Evolutionary conservation across 2,888 invertebrate genomes (phyloP).

Genomic region (Argyra leucocephala): DNA sequence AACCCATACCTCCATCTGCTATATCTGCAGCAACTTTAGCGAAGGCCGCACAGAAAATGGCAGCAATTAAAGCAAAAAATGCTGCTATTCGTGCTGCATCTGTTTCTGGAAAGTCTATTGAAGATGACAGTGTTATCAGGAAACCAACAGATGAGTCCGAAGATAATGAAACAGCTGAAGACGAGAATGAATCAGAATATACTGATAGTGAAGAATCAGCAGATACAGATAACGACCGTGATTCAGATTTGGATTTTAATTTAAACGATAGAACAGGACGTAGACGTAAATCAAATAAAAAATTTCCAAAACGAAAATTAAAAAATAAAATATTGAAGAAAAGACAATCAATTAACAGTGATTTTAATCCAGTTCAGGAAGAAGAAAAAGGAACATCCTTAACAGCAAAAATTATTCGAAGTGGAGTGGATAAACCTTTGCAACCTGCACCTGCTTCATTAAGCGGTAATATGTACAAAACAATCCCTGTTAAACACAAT

Average conservation of each 20-base stretch:
- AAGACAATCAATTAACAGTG: conserved; percentile 17
- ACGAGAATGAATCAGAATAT: conserved; percentile 44
- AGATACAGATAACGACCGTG: conserved; percentile 46
- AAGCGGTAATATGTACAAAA: background rate
- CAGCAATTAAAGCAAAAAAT: conserved; percentile 14
- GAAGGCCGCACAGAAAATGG: background rate
- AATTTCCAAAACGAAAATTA: conserved; percentile 20
- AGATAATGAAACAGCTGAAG: conserved; percentile 22
- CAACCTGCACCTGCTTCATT: background rate
- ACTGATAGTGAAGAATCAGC: conserved; percentile 45
- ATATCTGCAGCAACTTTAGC: conserved; percentile 25
- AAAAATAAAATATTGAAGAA: conserved; percentile 21
- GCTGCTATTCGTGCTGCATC: background rate
- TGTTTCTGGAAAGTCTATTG: conserved; percentile 21
- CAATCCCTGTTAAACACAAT: background rate
- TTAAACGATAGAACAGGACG: conserved; percentile 45
- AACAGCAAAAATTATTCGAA: background rate
- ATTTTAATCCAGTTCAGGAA: background rate
- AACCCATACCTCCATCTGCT: conserved; percentile 23
- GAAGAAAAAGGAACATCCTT: no score
- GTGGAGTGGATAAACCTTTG: background rate
- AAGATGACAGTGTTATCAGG: conserved; percentile 28
- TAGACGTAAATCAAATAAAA: conserved; percentile 28
- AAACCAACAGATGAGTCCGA: conserved; percentile 24
- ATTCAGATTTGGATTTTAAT: conserved; percentile 55